Evolutionary conservation across 2,113 vertebrate genomes (phyloP).

Genomic region (Ardeotis arabs): DNA sequence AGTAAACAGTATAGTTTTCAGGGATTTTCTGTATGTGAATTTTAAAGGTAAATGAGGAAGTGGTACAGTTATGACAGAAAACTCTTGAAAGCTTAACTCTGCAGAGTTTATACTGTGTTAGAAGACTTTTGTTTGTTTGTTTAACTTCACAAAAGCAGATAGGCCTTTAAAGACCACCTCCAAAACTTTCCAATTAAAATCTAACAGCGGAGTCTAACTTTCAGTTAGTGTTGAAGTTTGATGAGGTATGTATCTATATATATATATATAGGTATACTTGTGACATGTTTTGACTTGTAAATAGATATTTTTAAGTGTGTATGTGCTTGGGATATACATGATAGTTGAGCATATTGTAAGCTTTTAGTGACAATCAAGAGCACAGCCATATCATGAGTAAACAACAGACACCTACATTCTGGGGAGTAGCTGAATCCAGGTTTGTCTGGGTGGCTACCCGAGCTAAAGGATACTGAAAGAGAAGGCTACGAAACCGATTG

Average conservation of each 20-base stretch:
- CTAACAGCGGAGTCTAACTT: background rate
- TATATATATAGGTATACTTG: background rate
- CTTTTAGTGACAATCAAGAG: background rate
- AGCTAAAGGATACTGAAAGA: background rate
- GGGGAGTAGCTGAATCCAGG: background rate
- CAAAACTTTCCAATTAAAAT: background rate
- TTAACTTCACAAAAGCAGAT: background rate
- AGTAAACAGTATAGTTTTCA: background rate
- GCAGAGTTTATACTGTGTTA: background rate
- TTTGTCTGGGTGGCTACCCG: background rate
- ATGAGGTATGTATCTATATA: background rate
- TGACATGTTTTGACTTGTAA: background rate
- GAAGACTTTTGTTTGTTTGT: background rate
- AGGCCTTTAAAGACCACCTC: background rate
- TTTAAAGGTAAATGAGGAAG: background rate
- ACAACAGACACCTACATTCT: background rate
- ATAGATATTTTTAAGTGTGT: background rate
- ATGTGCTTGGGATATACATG: accelerated
- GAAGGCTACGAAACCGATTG: background rate
- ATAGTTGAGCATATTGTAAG: background rate
- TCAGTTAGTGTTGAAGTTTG: background rate
- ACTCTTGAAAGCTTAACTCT: background rate
- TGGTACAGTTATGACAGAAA: background rate
- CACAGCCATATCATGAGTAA: background rate
- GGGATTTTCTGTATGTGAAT: background rate